Percentiles rank a stretch among this genome's conserved stretches.
phyloP scores from a whole-genome alignment of 2,888 invertebrate species.

The Drosophila pseudotalamancana region DNA sequence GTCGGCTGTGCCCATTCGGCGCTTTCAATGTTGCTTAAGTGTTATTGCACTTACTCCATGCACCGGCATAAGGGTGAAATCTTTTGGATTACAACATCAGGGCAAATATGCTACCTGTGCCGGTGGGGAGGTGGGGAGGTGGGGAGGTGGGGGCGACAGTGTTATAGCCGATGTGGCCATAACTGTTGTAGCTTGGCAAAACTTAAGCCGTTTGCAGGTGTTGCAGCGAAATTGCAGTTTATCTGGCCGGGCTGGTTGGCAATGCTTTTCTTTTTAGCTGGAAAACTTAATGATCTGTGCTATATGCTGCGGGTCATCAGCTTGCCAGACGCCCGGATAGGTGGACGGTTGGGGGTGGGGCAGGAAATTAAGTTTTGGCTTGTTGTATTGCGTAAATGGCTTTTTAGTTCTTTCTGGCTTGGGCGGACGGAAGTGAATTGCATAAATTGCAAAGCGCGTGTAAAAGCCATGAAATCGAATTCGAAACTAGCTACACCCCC shows the following conservation, averaged over 20 bases:
- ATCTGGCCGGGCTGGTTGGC: slow-evolving; percentile 53
- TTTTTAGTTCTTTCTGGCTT: slow-evolving; percentile 63
- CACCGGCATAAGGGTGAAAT: slow-evolving; percentile 66
- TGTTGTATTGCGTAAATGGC: slow-evolving; percentile 77
- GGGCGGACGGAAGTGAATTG: slow-evolving; percentile 74
- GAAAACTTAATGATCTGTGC: slow-evolving; percentile 74
- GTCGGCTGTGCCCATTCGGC: slow-evolving; percentile 62
- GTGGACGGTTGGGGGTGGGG: slow-evolving; percentile 2
- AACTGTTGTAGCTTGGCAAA: slow-evolving; percentile 62
- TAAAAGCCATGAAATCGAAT: slow-evolving; percentile 78
- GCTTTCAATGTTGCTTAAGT: slow-evolving; percentile 68
- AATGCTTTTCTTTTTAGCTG: slow-evolving; percentile 28
- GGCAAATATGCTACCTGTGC: slow-evolving; percentile 53
- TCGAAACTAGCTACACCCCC: slow-evolving; percentile 61
- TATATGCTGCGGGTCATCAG: slow-evolving; percentile 73
- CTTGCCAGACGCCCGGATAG: slow-evolving; percentile 12
- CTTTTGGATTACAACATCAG: slow-evolving; percentile 71
- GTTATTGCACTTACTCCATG: slow-evolving; percentile 72
- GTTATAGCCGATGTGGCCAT: slow-evolving; percentile 64
- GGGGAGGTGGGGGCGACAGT: slow-evolving; percentile 8
- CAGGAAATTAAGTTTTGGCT: slow-evolving; percentile 76
- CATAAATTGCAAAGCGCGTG: slow-evolving; percentile 78
- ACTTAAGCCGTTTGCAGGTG: slow-evolving; percentile 76
- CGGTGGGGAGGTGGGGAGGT: neutral
- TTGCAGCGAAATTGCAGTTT: slow-evolving; percentile 78